phyloP scores from a whole-genome alignment of 2,888 invertebrate species.

The Caenorhabditis sinica region DNA sequence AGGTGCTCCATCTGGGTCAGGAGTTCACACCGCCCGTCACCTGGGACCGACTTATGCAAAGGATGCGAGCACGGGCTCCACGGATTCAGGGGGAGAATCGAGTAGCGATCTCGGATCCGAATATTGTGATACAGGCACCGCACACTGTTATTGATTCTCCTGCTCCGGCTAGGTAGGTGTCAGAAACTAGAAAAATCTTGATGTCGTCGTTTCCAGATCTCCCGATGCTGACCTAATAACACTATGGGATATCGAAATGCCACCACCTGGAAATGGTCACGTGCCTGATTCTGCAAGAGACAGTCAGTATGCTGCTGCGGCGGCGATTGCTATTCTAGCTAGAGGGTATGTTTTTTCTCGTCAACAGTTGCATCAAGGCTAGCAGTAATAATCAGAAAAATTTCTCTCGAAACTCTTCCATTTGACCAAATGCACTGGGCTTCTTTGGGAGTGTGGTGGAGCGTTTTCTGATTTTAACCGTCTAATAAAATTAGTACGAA shows the following conservation, averaged over 20 bases:
- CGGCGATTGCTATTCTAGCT: constrained; percentile 70
- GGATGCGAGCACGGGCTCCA: constrained; percentile 58
- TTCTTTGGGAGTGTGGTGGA: no score
- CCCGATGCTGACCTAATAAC: constrained; percentile 56
- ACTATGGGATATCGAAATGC: constrained; percentile 73
- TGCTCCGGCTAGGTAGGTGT: constrained; percentile 38
- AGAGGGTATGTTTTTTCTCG: no score
- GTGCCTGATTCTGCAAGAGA: constrained; percentile 63
- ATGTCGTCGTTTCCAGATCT: constrained; percentile 24
- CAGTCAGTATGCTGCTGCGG: constrained; percentile 71
- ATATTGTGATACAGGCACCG: constrained; percentile 71
- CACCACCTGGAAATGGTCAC: constrained; percentile 47
- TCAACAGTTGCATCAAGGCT: no score
- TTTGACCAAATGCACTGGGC: no score
- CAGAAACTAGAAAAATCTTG: background rate
- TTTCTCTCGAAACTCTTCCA: background rate
- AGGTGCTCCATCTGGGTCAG: constrained; percentile 65
- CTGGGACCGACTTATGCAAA: constrained; percentile 53
- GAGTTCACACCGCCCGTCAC: constrained; percentile 50
- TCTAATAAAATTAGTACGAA: no score
- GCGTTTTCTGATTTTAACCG: no score
- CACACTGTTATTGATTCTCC: constrained; percentile 63
- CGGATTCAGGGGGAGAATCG: constrained; percentile 52
- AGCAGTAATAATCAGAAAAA: no score
- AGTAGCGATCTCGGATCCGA: constrained; percentile 63